A percentile compares a stretch with the other conserved stretches of the same genome.
phyloP scores from a whole-genome alignment of 2,113 vertebrate species.

The Lepus timidus region DNA sequence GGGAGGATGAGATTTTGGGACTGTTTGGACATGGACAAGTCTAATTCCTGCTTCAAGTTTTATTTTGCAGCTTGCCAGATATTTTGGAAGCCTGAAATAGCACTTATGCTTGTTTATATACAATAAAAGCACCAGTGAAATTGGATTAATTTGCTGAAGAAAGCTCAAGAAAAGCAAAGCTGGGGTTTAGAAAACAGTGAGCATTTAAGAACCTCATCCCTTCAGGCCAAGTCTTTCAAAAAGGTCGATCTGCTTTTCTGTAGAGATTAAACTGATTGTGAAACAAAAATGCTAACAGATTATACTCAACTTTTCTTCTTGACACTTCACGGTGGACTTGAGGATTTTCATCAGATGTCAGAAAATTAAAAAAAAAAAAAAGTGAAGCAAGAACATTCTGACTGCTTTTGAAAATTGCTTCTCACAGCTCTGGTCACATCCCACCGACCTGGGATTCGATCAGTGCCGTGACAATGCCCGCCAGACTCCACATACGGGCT shows the following conservation, averaged over 20 bases:
- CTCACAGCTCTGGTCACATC: not conserved
- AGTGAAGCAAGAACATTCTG: constrained; percentile 47
- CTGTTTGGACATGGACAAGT: not conserved
- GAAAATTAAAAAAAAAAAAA: not conserved
- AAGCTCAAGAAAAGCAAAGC: constrained; percentile 30
- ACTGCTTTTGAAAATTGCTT: constrained; percentile 58
- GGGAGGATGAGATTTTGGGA: not conserved
- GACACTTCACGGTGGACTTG: not conserved
- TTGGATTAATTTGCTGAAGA: constrained; percentile 25
- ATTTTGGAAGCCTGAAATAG: constrained; percentile 62
- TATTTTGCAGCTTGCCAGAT: constrained; percentile 43
- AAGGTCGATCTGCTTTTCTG: constrained; percentile 10
- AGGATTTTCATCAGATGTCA: constrained; percentile 58
- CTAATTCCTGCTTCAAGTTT: constrained; percentile 53
- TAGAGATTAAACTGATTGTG: constrained; percentile 10
- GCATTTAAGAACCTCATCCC: not conserved
- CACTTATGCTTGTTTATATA: not conserved
- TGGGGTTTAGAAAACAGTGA: not conserved
- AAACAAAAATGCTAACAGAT: constrained; percentile 62
- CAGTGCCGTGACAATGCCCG: not conserved
- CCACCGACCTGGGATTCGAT: constrained; percentile 7
- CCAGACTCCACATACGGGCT: not conserved
- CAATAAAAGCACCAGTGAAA: not conserved
- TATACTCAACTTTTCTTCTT: constrained; percentile 13
- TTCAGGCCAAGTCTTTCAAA: constrained; percentile 4